Evolutionary conservation across 2,113 vertebrate species (phyloP).

Genomic region (Xiphorhynchus elegans): DNA sequence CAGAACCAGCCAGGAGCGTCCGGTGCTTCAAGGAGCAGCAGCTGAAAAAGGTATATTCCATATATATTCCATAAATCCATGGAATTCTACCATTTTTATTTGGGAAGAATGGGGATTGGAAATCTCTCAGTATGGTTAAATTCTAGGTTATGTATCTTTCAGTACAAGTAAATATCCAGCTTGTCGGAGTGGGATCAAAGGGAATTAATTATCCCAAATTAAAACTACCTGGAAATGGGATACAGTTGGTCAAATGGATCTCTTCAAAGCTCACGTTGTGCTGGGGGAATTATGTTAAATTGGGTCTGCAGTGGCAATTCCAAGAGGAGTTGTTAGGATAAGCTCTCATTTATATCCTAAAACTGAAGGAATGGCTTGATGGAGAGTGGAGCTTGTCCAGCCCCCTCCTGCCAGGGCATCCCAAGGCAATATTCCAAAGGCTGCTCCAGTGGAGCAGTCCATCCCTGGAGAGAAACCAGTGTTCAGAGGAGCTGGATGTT

Average conservation of each 20-base stretch:
- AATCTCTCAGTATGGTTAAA: not conserved
- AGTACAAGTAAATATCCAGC: not conserved
- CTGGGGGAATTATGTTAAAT: not conserved
- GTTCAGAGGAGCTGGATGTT: too few species aligned
- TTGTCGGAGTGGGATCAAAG: not conserved
- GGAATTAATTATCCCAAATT: not conserved
- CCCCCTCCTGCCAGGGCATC: not conserved
- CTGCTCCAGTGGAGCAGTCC: not conserved
- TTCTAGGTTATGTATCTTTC: not conserved
- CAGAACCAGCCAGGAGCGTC: slow-evolving; percentile 93
- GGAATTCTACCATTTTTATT: not conserved
- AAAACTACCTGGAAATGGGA: not conserved
- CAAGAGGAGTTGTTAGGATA: not conserved
- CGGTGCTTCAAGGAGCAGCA: slow-evolving; percentile 96
- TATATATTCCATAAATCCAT: not conserved
- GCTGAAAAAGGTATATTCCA: slow-evolving; percentile 93
- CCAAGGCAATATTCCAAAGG: not conserved
- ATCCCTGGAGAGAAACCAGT: too few species aligned
- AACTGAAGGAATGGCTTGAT: not conserved
- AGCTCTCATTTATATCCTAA: not conserved
- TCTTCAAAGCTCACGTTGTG: not conserved
- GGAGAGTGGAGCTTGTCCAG: not conserved
- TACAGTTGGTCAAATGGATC: accelerated
- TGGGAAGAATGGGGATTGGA: accelerated
- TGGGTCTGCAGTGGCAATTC: not conserved